These are phyloP conservation scores for Batillaria attramentaria DNA, from an alignment of 1,140 invertebrate species.

Conservation along the genomic window DNA sequence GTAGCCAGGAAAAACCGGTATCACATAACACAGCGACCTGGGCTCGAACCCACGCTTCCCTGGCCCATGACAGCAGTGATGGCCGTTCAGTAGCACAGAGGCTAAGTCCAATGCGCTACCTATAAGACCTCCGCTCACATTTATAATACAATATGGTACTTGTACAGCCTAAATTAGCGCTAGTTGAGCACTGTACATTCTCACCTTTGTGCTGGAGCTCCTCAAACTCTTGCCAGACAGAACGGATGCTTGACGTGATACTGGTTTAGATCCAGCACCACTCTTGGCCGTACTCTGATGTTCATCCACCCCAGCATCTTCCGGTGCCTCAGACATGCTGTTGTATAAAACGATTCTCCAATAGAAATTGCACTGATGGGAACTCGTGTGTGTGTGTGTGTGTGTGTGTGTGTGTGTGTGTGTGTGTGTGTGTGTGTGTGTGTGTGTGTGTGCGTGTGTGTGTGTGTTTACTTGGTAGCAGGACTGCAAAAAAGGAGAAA, in stretches of 20 bases:
- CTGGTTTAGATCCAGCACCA: not conserved
- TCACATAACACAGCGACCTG: too few relatives aligned
- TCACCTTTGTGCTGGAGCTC: not conserved
- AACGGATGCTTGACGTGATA: not conserved
- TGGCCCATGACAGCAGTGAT: too few relatives aligned
- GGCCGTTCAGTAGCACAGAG: too few relatives aligned
- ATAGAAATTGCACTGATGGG: not conserved
- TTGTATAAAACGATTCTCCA: not conserved
- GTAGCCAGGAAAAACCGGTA: too few relatives aligned
- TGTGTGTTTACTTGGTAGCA: slow-evolving; percentile 12
- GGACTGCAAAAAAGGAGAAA: too few relatives aligned
- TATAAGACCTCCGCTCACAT: too few relatives aligned
- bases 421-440: not conserved
- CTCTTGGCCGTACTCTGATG: not conserved
- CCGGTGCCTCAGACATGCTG: slow-evolving; percentile 5
- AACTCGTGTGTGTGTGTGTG: slow-evolving; percentile 17
- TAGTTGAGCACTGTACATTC: not conserved
- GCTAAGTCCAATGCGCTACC: too few relatives aligned
- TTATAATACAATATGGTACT: too few relatives aligned
- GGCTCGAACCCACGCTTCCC: too few relatives aligned
- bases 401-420: slow-evolving; percentile 26
- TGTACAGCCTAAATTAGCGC: too few relatives aligned
- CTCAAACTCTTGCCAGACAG: not conserved
- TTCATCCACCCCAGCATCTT: too few relatives aligned
- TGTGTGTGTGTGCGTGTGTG: not conserved